Conservation (phyloP, 2,888 invertebrate genomes). For the Xanthia togata region DNA sequence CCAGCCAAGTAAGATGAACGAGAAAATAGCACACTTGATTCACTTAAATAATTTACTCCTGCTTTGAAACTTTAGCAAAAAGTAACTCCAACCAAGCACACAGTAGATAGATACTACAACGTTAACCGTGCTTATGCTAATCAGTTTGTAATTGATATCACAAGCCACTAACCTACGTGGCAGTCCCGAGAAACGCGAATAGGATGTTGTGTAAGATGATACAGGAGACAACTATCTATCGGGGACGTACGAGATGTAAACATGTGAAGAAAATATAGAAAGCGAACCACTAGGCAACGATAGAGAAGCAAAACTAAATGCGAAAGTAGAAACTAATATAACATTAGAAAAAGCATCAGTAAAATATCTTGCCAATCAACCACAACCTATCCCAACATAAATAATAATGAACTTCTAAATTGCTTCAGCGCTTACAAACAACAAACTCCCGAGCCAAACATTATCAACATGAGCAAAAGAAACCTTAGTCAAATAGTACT, state of each 20-base stretch:
- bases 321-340: conserved; percentile 20
- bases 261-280: conserved; percentile 32
- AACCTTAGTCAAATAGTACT: conserved; percentile 56
- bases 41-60: conserved; percentile 13
- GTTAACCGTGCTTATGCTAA: conserved; percentile 35
- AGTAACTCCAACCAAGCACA: neutral
- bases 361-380: conserved; percentile 24
- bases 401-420: conserved; percentile 49
- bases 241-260: conserved; percentile 1
- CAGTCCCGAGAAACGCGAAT: conserved; percentile 43
- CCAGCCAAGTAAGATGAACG: conserved; percentile 24
- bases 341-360: conserved; percentile 5
- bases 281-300: conserved; percentile 8
- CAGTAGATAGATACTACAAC: conserved; percentile 7
- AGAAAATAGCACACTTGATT: conserved; percentile 19
- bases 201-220: conserved; percentile 56
- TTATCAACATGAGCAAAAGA: conserved; percentile 48
- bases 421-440: conserved; percentile 41
- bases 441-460: conserved; percentile 33
- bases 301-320: neutral
- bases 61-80: neutral
- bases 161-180: conserved; percentile 39
- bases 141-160: conserved; percentile 57
- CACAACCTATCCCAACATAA: conserved; percentile 48
- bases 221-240: conserved; percentile 26